These are phyloP conservation scores for Acleris laterana DNA, from an alignment of 2,888 invertebrate genomes.

Conservation along the genomic window DNA sequence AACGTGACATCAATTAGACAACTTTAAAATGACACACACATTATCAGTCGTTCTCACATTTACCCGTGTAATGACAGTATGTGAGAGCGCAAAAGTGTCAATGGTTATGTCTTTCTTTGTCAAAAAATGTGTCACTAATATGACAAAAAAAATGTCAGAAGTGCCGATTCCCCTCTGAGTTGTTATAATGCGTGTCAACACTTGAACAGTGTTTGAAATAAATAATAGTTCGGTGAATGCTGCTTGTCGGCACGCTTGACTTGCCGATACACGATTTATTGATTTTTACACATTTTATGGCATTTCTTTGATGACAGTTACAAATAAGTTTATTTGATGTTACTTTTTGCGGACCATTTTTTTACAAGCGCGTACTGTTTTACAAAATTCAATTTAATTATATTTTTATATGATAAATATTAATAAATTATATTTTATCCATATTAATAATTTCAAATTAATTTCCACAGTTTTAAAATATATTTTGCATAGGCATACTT, in stretches of 20 bases:
- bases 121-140: slow-evolving; percentile 79
- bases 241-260: slow-evolving; percentile 75
- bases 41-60: slow-evolving; percentile 51
- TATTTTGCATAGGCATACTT: too few relatives aligned
- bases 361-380: not conserved
- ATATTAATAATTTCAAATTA: too few relatives aligned
- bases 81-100: slow-evolving; percentile 70
- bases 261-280: slow-evolving; percentile 67
- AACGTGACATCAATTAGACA: slow-evolving; percentile 3
- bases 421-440: too few relatives aligned
- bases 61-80: slow-evolving; percentile 78
- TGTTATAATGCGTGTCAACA: slow-evolving; percentile 81
- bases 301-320: slow-evolving; percentile 39
- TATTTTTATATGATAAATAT: too few relatives aligned
- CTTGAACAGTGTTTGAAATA: slow-evolving; percentile 69
- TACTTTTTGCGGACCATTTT: slow-evolving; percentile 11
- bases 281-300: slow-evolving; percentile 59
- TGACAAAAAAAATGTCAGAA: slow-evolving; percentile 69
- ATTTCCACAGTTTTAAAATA: too few relatives aligned
- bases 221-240: slow-evolving; percentile 73
- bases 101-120: slow-evolving; percentile 79
- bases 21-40: slow-evolving; percentile 26
- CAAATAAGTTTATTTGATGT: slow-evolving; percentile 32
- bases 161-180: slow-evolving; percentile 71
- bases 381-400: too few relatives aligned